Percentiles rank a stretch among this genome's conserved stretches.
Evolutionary conservation across 2,797 vertebrate species (phyloP).

Genomic region (Darevskia nairensis): DNA sequence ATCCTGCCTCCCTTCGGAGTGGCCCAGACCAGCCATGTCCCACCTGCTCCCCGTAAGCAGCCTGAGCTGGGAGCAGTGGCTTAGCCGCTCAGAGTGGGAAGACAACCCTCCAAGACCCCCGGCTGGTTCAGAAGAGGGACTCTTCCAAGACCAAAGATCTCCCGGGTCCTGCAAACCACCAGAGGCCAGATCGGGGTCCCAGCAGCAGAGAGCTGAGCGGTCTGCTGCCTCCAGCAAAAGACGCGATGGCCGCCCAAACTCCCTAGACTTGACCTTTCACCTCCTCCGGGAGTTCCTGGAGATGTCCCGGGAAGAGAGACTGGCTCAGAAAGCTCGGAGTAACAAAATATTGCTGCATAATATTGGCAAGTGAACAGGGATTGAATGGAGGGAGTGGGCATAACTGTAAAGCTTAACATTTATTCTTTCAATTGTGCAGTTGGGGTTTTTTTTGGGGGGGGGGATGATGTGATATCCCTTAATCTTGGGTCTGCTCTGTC

Average conservation of each 20-base stretch:
- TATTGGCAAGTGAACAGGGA: conserved; percentile 72
- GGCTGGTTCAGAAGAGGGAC: accelerated
- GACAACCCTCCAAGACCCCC: not conserved
- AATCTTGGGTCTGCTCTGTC: not conserved
- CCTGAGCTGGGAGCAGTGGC: conserved; percentile 52
- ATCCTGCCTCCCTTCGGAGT: conserved; percentile 27
- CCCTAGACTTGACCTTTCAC: conserved; percentile 77
- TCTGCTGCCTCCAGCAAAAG: conserved; percentile 37
- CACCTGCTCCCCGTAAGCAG: not conserved
- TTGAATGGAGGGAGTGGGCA: not conserved
- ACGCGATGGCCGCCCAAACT: conserved; percentile 68
- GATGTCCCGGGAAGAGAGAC: conserved; percentile 75
- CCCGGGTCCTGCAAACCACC: not conserved
- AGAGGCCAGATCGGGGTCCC: not conserved
- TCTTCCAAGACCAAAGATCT: not conserved
- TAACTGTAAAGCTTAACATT: not conserved
- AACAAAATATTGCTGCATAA: conserved; percentile 75
- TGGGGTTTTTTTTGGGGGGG: not conserved
- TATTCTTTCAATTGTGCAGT: not conserved
- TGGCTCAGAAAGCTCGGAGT: conserved; percentile 71
- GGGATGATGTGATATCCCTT: not conserved
- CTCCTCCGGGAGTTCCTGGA: conserved; percentile 76
- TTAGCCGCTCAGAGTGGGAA: not conserved
- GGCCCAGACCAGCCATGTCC: not conserved
- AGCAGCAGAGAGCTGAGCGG: not conserved